Percentiles rank a stretch among this genome's conserved stretches.
These are phyloP conservation scores for Chelidonichthys spinosus DNA, from an alignment of 2,797 vertebrate species.

Conservation along the genomic window DNA sequence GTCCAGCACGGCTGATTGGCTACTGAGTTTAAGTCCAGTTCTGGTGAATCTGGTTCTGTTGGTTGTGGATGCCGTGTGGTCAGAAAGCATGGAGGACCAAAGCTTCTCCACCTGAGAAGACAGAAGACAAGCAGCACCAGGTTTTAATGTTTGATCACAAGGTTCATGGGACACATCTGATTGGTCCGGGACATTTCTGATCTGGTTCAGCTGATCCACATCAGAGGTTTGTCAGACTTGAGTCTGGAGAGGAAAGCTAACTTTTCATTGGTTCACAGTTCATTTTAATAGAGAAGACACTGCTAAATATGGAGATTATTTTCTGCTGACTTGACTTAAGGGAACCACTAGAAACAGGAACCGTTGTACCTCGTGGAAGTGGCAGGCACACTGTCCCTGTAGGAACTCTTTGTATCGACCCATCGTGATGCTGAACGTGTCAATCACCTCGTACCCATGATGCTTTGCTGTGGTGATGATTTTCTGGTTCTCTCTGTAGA, in stretches of 20 bases:
- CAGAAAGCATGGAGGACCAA: conserved; percentile 69
- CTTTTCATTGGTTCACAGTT: neutral
- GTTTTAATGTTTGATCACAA: neutral
- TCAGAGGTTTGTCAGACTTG: neutral
- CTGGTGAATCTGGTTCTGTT: conserved; percentile 44
- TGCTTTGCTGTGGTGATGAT: conserved; percentile 89
- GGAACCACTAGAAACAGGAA: too few species aligned
- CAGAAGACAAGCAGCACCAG: neutral
- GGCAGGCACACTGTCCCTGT: conserved; percentile 93
- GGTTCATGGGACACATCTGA: neutral
- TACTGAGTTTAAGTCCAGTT: conserved; percentile 3
- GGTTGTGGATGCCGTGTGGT: neutral
- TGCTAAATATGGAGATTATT: neutral
- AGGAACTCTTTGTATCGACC: conserved; percentile 96
- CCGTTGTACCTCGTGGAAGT: conserved; percentile 93
- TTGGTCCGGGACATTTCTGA: conserved; percentile 4
- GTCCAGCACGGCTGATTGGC: conserved; percentile 23
- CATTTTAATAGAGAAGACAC: neutral
- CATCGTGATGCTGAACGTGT: conserved; percentile 94
- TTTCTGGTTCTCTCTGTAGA: conserved; percentile 87
- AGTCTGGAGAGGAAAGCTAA: neutral
- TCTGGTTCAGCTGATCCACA: neutral
- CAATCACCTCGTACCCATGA: conserved; percentile 91
- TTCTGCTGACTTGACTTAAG: too few species aligned
- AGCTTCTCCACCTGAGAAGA: conserved; percentile 90